Conservation (phyloP, 2,888 invertebrate genomes). For the Baronia brevicornis region DNA sequence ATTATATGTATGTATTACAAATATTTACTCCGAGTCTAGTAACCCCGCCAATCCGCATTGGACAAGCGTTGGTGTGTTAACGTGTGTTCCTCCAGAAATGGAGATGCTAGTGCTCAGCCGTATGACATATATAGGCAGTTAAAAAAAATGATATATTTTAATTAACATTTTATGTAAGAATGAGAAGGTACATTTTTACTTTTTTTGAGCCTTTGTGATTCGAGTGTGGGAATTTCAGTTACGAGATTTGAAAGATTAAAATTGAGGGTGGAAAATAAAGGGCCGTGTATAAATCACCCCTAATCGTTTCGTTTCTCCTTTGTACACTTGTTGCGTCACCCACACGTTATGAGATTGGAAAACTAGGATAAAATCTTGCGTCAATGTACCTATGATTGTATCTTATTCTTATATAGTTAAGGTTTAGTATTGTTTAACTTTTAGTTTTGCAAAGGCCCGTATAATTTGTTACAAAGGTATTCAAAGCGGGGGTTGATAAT, state of each 20-base stretch:
- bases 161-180: too few species aligned
- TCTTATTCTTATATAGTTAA: conserved; percentile 16
- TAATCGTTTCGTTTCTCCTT: conserved; percentile 61
- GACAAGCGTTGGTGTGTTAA: too few species aligned
- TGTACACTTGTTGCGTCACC: conserved; percentile 68
- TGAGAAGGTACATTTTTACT: too few species aligned
- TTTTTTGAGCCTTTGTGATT: conserved; percentile 28
- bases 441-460: conserved; percentile 23
- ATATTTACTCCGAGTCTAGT: too few species aligned
- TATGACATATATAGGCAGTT: too few species aligned
- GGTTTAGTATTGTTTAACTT: conserved; percentile 7
- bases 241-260: conserved; percentile 45
- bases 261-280: conserved; percentile 65
- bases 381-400: not conserved
- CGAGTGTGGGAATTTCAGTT: conserved; percentile 72
- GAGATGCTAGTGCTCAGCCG: too few species aligned
- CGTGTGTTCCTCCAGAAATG: too few species aligned
- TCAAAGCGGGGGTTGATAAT: conserved; percentile 45
- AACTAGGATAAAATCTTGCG: conserved; percentile 18
- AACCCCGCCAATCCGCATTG: too few species aligned
- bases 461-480: conserved; percentile 25
- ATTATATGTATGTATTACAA: too few species aligned
- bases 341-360: conserved; percentile 33
- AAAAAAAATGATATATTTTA: too few species aligned
- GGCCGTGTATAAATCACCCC: conserved; percentile 66